Evolutionary conservation across 92 coral and sea anemone genomes (phyloP), one percentile per base, ranked within the genome.

Genomic region (Bergia puertoricense): DNA sequence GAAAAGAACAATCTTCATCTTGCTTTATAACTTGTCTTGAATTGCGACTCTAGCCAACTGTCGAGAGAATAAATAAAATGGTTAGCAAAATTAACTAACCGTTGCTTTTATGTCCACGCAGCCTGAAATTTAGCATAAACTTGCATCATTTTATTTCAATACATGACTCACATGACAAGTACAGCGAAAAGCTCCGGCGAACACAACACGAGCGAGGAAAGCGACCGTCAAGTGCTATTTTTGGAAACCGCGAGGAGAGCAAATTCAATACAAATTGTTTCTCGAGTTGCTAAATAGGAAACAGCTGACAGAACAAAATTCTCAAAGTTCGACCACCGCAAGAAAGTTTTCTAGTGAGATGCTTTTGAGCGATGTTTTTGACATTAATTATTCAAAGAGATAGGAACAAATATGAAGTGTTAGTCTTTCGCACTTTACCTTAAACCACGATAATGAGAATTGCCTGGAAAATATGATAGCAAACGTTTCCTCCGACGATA

Each of bases 1-100:
- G 82, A 97, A 93, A 89, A 97, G 88, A 20, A 97, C 99, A 76
- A 97, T 96, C 91, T 95, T 97, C 99, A 97, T 97, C 73, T 90
- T 91, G 88, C 72, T 79, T 57, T 11, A 2, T 14, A 51, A 8
- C 79, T 71, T 45, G 77, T 66, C 22, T 56, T 45, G 22, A 16
- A 46, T 16, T 11, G 15, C 36, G 57, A 82, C 77, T 68, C 45
- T 38, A 51, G 42, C 68, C 66, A 84, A 74, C 87, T 84, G 79
- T 37, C 30, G 75, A 51, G 14, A 48, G 37, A 43, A 71, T 16
- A 48, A 39, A 65, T 15, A 36, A 84, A 11, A 8, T 16, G 75
- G 77, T 84, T 30, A 84, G 79, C 20, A 72, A 39, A 72, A 36
- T 23, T 9, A 84, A 50, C 30, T 8, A 5, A 45, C 30, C 62